Percentiles rank a stretch among this genome's conserved stretches.
Conservation (phyloP, 2,113 vertebrate species). For the Alosa alosa region DNA sequence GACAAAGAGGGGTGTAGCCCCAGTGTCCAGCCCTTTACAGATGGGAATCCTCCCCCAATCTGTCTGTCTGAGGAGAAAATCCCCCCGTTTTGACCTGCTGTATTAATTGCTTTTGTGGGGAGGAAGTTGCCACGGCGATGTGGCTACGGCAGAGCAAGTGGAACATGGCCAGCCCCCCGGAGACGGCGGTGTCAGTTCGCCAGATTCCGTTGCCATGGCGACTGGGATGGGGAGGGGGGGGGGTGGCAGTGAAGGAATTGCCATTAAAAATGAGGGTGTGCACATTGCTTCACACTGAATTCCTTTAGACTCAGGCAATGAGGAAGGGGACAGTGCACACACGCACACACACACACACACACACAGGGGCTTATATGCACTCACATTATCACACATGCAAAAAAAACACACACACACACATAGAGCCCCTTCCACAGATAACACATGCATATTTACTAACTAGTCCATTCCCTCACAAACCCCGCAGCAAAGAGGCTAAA, state of each 20-base stretch:
- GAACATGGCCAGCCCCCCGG: slow-evolving; percentile 77
- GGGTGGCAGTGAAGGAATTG: slow-evolving; percentile 74
- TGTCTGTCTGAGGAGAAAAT: slow-evolving; percentile 27
- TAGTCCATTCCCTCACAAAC: not conserved
- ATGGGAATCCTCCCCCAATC: not conserved
- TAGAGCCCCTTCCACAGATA: not conserved
- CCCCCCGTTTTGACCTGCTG: slow-evolving; percentile 27
- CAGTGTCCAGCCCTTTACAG: not conserved
- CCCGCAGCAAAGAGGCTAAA: not conserved
- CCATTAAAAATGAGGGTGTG: slow-evolving; percentile 71
- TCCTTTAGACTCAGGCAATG: slow-evolving; percentile 55
- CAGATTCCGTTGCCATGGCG: slow-evolving; percentile 81
- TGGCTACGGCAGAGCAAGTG: slow-evolving; percentile 58
- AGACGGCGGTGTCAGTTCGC: slow-evolving; percentile 75
- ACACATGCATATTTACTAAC: not conserved
- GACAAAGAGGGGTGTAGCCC: slow-evolving; percentile 24
- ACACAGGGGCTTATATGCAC: slow-evolving; percentile 26
- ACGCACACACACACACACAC: slow-evolving; percentile 14
- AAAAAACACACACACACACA: not conserved
- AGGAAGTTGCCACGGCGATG: slow-evolving; percentile 58
- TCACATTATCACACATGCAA: not conserved
- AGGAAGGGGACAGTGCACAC: not conserved
- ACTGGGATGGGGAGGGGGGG: slow-evolving; percentile 64
- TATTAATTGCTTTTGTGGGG: slow-evolving; percentile 62
- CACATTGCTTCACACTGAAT: slow-evolving; percentile 66